Evolutionary conservation across 2,888 invertebrate genomes (phyloP).

Genomic region (Thecocarcelia acutangulata): DNA sequence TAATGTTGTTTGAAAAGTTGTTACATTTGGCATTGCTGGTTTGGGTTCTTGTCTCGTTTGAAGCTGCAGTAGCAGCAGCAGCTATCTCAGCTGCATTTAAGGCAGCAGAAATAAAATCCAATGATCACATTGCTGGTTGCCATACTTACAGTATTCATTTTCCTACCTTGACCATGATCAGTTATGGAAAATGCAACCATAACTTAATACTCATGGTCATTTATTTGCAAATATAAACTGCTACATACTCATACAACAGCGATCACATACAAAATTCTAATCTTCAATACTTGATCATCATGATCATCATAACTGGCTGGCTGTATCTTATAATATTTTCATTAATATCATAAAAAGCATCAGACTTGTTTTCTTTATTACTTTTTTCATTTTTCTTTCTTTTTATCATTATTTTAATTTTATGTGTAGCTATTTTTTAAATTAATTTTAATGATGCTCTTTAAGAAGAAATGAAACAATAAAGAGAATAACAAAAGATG

Average conservation of each 20-base stretch:
- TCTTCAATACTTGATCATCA: conserved; percentile 32
- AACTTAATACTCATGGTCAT: conserved; percentile 62
- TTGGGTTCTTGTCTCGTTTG: conserved; percentile 34
- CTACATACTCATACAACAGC: too few relatives aligned
- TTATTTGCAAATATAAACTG: conserved; percentile 26
- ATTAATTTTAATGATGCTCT: conserved; percentile 6
- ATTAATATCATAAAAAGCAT: conserved; percentile 13
- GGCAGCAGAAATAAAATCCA: conserved; percentile 23
- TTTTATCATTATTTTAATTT: conserved; percentile 33
- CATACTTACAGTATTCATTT: conserved; percentile 53
- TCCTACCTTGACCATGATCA: conserved; percentile 67
- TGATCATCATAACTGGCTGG: conserved; percentile 25
- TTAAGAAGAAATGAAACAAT: conserved; percentile 8
- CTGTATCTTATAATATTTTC: neutral
- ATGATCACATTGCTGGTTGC: conserved; percentile 13
- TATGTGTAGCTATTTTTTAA: conserved; percentile 44
- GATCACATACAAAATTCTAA: neutral
- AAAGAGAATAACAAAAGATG: conserved; percentile 11
- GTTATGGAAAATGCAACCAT: conserved; percentile 59
- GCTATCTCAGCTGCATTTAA: neutral
- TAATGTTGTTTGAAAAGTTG: conserved; percentile 54
- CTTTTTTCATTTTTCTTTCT: conserved; percentile 4
- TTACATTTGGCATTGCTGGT: conserved; percentile 58
- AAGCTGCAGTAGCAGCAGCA: conserved; percentile 19
- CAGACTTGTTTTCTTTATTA: conserved; percentile 13